Base-by-base conservation (phyloP, 2,888 invertebrate species). In the Ochlodes sylvanus region DNA sequence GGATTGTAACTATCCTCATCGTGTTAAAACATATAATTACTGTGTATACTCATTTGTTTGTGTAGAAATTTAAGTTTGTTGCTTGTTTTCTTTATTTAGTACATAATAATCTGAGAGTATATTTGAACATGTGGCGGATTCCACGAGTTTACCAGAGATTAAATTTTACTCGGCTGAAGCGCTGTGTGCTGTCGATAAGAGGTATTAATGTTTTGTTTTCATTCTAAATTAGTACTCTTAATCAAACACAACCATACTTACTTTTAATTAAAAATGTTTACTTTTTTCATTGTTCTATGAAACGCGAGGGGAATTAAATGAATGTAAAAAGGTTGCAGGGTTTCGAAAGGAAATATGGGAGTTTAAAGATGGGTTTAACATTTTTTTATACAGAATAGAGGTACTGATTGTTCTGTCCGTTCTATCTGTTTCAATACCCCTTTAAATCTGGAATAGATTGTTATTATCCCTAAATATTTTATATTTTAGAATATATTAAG, bases 101-200 rank as follows among this genome's bases (percentile, higher is more conserved):
- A 64, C 17, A 63, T 68, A 55, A 58, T 44, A 68, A 68, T 69
- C 55, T 61, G 63, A 44, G 71, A 61, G 44, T 65, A 68, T 71
- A 69, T 70, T 69, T 74, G 64, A 68, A 69, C 70, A 72, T 52
- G 63, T 55, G 63, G 65, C 63, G 70, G 66, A 71, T 61, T 67
- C 55, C 67, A 68, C 76, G 77, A 79, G 77, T 83, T 82, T 76
- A 78, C 64, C 70, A 76, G 76, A 80, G 81, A 85, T 84, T 86
- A 83, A 81, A 86, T 79, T 79, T 63, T 42, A 15, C 54, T 55
- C 70, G 63, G 61, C 70, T 55, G 66, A 62, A 70, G 66, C 68
- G 82, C 75, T 88, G 87, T 73, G 74, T 77, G 77, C 75, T 73
- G 75, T 78, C 78, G 88, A 88, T 87, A 88, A 82, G 83, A 77